Evolutionary conservation across 2,888 invertebrate species (phyloP).

Genomic region (Colostygia pectinataria): DNA sequence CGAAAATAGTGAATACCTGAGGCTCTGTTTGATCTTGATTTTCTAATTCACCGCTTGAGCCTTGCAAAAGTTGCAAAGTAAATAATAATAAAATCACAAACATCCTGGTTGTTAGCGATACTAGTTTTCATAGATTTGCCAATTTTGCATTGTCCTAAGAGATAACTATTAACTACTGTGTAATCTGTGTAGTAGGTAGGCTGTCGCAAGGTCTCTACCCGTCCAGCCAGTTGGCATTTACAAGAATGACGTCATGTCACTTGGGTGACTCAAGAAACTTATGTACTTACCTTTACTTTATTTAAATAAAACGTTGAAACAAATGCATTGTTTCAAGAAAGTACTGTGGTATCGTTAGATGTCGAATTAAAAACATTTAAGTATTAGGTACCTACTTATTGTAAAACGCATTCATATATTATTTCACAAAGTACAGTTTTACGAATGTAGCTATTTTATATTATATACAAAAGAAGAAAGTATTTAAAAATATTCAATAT

Average conservation of each 20-base stretch:
- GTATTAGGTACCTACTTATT: neutral
- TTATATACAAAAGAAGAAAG: too few relatives aligned
- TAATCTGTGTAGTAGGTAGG: conserved; percentile 27
- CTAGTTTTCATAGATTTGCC: conserved; percentile 36
- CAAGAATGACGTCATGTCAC: conserved; percentile 62
- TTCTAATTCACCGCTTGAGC: neutral
- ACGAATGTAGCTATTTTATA: too few relatives aligned
- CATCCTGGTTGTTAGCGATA: conserved; percentile 27
- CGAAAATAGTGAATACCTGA: too few relatives aligned
- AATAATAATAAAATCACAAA: conserved; percentile 34
- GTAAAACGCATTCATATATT: neutral
- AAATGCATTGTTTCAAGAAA: neutral
- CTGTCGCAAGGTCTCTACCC: conserved; percentile 57
- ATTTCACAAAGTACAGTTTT: too few relatives aligned
- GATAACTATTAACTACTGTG: conserved; percentile 1
- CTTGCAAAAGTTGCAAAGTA: conserved; percentile 15
- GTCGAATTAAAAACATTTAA: too few relatives aligned
- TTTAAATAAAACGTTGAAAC: neutral
- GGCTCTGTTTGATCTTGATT: neutral
- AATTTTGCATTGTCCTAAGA: conserved; percentile 30
- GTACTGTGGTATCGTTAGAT: neutral
- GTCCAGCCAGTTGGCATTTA: conserved; percentile 64
- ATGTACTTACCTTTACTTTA: conserved; percentile 6
- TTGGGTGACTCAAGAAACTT: conserved; percentile 54
- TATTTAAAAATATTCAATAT: too few relatives aligned